These are phyloP conservation scores for Allolobophora icterica DNA, from an alignment of 2,888 invertebrate genomes.

Conservation along the genomic window DNA sequence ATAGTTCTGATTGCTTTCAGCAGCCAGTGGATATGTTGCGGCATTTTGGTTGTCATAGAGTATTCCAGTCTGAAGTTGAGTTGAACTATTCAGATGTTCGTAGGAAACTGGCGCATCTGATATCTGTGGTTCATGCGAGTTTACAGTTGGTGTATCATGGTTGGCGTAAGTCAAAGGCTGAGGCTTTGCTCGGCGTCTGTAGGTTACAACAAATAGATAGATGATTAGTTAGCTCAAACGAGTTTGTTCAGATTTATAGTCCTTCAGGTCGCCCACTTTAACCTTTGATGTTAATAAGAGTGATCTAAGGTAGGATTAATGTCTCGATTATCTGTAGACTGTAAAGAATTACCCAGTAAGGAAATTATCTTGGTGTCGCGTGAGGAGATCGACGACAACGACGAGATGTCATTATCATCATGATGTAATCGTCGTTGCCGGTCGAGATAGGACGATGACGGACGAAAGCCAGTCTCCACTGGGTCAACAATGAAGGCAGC, in stretches of 20 bases:
- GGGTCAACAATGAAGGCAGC: too few species aligned
- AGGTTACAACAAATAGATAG: neutral
- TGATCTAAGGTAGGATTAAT: neutral
- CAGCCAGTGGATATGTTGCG: neutral
- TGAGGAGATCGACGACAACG: too few species aligned
- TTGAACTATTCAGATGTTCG: neutral
- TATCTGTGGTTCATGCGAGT: neutral
- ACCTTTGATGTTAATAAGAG: neutral
- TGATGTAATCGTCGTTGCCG: too few species aligned
- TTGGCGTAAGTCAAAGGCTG: neutral
- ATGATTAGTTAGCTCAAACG: neutral
- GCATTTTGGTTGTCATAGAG: neutral
- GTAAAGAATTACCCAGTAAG: neutral
- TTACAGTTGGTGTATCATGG: neutral
- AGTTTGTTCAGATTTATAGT: neutral
- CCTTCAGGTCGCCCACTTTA: neutral
- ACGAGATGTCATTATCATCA: too few species aligned
- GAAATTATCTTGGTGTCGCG: neutral
- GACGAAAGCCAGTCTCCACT: too few species aligned
- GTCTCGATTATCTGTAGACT: neutral
- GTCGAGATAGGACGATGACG: too few species aligned
- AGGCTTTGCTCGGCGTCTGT: neutral
- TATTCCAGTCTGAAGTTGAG: neutral
- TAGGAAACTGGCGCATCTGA: neutral
- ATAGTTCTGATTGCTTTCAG: neutral